Percentiles rank a stretch among this genome's conserved stretches.
Evolutionary conservation across 2,888 invertebrate genomes (phyloP).

Genomic region (Petrolisthes cinctipes): DNA sequence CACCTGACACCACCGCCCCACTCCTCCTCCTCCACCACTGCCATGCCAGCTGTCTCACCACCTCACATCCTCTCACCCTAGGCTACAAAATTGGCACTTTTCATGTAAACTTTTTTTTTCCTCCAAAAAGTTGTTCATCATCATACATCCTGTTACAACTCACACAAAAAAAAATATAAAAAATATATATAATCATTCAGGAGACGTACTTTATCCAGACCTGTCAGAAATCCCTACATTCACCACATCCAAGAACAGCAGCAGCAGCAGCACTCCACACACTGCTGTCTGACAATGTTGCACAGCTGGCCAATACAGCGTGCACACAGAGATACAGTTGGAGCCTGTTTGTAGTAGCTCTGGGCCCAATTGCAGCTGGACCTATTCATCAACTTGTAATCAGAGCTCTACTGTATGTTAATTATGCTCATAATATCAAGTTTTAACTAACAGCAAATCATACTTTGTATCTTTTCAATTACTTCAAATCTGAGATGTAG

Average conservation of each 20-base stretch:
- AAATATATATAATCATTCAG: conserved; percentile 44
- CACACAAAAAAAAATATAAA: conserved; percentile 31
- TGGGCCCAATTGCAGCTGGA: conserved; percentile 18
- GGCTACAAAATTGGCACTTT: conserved; percentile 59
- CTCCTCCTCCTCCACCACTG: conserved; percentile 43
- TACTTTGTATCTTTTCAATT: too few relatives aligned
- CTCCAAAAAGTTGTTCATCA: conserved; percentile 49
- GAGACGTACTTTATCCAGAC: conserved; percentile 46
- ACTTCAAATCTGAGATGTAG: too few relatives aligned
- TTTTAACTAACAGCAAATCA: too few relatives aligned
- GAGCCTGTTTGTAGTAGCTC: background rate
- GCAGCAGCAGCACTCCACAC: conserved; percentile 24
- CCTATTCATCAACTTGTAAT: too few relatives aligned
- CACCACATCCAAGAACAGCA: conserved; percentile 46
- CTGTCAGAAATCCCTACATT: conserved; percentile 53
- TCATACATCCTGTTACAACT: conserved; percentile 43
- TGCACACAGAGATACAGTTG: conserved; percentile 18
- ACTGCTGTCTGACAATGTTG: conserved; percentile 46
- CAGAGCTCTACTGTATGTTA: too few relatives aligned
- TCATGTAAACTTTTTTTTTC: conserved; percentile 53
- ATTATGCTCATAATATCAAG: too few relatives aligned
- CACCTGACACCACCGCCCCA: conserved; percentile 55
- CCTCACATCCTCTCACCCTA: conserved; percentile 59
- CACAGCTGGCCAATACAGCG: conserved; percentile 59
- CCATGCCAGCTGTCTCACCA: conserved; percentile 48